These are phyloP conservation scores for Micromussa lordhowensis DNA, from an alignment of 92 coral and sea anemone genomes.

Conservation along the genomic window DNA sequence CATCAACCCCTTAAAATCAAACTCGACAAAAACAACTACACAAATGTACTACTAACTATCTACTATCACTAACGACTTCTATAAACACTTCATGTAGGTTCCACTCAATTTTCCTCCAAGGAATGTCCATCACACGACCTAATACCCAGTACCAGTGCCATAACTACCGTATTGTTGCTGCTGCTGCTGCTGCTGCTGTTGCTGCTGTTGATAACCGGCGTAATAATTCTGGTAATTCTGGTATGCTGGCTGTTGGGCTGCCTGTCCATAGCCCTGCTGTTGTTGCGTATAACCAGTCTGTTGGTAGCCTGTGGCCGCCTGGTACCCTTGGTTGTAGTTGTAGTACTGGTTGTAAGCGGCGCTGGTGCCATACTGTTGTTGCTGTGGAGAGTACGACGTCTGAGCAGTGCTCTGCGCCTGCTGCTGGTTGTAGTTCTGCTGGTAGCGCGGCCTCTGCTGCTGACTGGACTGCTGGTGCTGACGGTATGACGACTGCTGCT, in stretches of 20 bases:
- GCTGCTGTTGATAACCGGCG: conserved; percentile 38
- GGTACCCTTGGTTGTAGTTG: conserved; percentile 50
- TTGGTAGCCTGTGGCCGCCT: conserved; percentile 43
- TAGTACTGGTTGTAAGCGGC: conserved; percentile 56
- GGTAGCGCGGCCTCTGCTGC: conserved; percentile 60
- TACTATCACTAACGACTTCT: not conserved
- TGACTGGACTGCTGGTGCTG: conserved; percentile 66
- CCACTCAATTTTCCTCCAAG: not conserved
- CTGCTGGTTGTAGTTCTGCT: conserved; percentile 76
- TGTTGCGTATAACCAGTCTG: conserved; percentile 40
- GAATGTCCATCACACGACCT: not conserved
- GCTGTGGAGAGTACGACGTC: conserved; percentile 12
- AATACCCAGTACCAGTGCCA: conserved; percentile 28
- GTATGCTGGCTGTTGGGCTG: conserved; percentile 21
- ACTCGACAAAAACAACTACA: too few species aligned
- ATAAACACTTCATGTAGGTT: not conserved
- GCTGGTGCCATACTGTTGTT: conserved; percentile 49
- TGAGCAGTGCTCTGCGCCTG: conserved; percentile 28
- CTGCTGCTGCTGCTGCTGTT: conserved; percentile 24
- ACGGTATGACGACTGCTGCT: conserved; percentile 73
- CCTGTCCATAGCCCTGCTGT: conserved; percentile 33
- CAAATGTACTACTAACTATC: not conserved
- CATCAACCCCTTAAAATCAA: not conserved
- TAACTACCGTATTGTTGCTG: conserved; percentile 26
- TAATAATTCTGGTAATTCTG: conserved; percentile 49